These are phyloP conservation scores for Aphis gossypii DNA, from an alignment of 1,140 invertebrate species.

Conservation along the genomic window DNA sequence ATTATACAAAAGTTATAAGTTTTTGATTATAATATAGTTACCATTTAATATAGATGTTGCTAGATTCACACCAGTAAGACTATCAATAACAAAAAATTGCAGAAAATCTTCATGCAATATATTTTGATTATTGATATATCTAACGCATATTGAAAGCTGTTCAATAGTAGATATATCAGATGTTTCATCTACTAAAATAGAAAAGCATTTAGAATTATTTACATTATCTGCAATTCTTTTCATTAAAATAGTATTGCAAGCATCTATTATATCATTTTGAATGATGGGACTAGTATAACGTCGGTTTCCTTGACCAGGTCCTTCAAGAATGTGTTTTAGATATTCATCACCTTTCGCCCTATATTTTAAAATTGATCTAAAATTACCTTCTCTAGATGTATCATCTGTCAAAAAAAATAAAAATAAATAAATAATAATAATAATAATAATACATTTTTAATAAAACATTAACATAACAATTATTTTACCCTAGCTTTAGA, in stretches of 20 bases:
- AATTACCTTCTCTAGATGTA: neutral
- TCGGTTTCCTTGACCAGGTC: neutral
- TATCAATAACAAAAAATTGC: slow-evolving; percentile 59
- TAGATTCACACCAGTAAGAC: slow-evolving; percentile 59
- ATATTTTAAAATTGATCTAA: neutral
- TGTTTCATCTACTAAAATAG: neutral
- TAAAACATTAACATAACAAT: neutral
- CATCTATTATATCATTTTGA: slow-evolving; percentile 51
- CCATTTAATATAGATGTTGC: slow-evolving; percentile 44
- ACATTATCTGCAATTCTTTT: neutral
- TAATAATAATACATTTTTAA: neutral
- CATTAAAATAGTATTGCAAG: slow-evolving; percentile 29
- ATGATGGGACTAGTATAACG: slow-evolving; percentile 18
- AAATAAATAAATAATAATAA: neutral
- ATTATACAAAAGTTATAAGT: neutral
- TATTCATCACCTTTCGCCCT: neutral
- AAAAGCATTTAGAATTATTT: slow-evolving; percentile 1
- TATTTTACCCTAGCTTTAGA: neutral
- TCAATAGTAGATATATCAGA: neutral
- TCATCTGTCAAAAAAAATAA: neutral
- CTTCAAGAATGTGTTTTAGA: neutral
- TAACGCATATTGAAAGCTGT: slow-evolving; percentile 18
- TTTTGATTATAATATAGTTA: neutral
- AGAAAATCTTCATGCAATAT: slow-evolving; percentile 59
- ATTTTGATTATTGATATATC: slow-evolving; percentile 3